These are phyloP conservation scores for Cetonia aurata DNA, from an alignment of 2,888 invertebrate genomes.

Conservation along the genomic window DNA sequence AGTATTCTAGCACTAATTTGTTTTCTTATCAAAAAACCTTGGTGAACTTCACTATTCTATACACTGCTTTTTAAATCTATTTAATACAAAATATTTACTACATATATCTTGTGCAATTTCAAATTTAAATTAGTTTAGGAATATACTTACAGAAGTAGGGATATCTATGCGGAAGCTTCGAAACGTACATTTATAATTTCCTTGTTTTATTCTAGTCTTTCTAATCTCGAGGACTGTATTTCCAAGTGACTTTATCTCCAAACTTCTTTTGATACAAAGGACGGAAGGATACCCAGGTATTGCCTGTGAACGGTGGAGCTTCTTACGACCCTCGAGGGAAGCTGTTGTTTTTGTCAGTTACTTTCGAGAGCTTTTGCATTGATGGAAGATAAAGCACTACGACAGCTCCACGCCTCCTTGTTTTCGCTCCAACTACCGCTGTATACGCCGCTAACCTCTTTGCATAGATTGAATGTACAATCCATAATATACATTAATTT, in stretches of 20 bases:
- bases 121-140: too few species aligned
- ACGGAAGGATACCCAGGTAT: constrained; percentile 16
- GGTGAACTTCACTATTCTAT: too few species aligned
- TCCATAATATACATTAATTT: too few species aligned
- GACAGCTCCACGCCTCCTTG: neutral
- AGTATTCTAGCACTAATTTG: too few species aligned
- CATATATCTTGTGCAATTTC: too few species aligned
- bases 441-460: constrained; percentile 2
- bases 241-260: constrained; percentile 13
- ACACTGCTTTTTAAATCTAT: too few species aligned
- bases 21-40: too few species aligned
- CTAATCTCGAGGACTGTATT: constrained; percentile 12
- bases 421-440: constrained; percentile 7
- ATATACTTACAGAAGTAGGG: too few species aligned
- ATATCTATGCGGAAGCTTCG: too few species aligned
- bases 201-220: neutral
- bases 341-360: constrained; percentile 59
- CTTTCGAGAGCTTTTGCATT: constrained; percentile 58
- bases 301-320: constrained; percentile 51
- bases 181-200: neutral
- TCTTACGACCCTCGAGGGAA: constrained; percentile 57
- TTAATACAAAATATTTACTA: too few species aligned
- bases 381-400: constrained; percentile 54
- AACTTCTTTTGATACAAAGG: constrained; percentile 9
- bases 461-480: too few species aligned